These are phyloP conservation scores for Pardalotus punctatus DNA, from an alignment of 2,113 vertebrate genomes.

Conservation along the genomic window DNA sequence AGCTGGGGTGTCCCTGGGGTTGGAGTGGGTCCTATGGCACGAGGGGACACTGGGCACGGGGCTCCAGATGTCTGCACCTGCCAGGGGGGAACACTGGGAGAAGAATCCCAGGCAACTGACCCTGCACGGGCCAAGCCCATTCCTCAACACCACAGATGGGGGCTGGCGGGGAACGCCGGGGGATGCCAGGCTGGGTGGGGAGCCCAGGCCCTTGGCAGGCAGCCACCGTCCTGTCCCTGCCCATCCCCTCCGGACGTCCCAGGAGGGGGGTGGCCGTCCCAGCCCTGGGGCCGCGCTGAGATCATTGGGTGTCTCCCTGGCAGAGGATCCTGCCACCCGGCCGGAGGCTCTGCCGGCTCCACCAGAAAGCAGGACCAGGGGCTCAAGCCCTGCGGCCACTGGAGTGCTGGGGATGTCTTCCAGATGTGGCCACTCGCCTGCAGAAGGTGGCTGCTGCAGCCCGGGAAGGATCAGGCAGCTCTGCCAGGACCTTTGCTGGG, in stretches of 20 bases:
- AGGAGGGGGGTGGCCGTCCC: not conserved
- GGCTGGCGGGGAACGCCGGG: accelerated
- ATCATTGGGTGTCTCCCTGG: slow-evolving; percentile 63
- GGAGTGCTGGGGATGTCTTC: not conserved
- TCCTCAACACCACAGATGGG: accelerated
- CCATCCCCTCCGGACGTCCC: not conserved
- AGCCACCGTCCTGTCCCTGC: not conserved
- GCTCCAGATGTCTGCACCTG: not conserved
- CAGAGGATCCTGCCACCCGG: not conserved
- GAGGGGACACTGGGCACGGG: accelerated
- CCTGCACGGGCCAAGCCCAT: accelerated
- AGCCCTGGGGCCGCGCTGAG: not conserved
- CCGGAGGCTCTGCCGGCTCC: not conserved
- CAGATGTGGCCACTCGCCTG: not conserved
- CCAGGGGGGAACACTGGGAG: accelerated
- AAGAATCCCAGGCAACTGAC: not conserved
- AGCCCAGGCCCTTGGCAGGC: not conserved
- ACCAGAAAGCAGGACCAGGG: not conserved
- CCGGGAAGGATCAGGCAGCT: accelerated
- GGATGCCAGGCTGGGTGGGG: not conserved
- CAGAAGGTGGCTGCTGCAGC: not conserved
- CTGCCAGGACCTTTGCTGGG: not conserved
- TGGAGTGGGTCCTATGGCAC: accelerated
- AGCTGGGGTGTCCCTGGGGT: not conserved
- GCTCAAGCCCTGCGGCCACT: not conserved